Evolutionary conservation across 2,888 invertebrate species (phyloP), one percentile per base, ranked within the genome.

Genomic region (Vesta saturnalis): DNA sequence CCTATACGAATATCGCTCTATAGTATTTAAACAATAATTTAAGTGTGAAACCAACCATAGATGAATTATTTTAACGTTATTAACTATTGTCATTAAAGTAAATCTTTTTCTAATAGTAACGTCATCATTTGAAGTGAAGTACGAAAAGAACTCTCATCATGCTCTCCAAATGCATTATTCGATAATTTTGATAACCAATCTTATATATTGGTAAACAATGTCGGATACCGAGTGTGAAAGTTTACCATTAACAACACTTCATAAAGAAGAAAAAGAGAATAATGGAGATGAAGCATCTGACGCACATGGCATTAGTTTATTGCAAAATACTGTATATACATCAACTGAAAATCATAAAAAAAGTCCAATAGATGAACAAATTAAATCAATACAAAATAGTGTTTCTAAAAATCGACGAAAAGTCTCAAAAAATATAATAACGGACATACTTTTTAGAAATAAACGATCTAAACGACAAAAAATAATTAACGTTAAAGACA

Each of bases 141-240:
- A n/a, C n/a, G n/a, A n/a, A n/a, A n/a, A n/a, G n/a, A n/a, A n/a
- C n/a, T n/a, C n/a, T n/a, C n/a, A n/a, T n/a, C n/a, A n/a, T n/a
- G n/a, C n/a, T n/a, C n/a, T n/a, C n/a, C n/a, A 23, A 8, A 23
- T 5, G n/a, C 39, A 39, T n/a, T 3, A 6, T 39, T 39, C 8
- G 12, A 1, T 39, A 39, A 39, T 39, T 8, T 39, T 8, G 8
- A 39, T n/a, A n/a, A n/a, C n/a, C n/a, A 39, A 4, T 39, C 39
- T 10, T 12, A 39, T n/a, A 39, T n/a, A 39, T 39, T 39, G 1
- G 8, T n/a, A n/a, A 39, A 43, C 23, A 81, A 79, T 81, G 69
- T 77, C 78, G 49, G 71, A 74, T 5, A 78, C 79, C 59, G 74
- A 82, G 16, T 83, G 81, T 76, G 83, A 83, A 63, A 82, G 81